Conservation (phyloP, 2,113 vertebrate species). For the Dromiciops gliroides region DNA sequence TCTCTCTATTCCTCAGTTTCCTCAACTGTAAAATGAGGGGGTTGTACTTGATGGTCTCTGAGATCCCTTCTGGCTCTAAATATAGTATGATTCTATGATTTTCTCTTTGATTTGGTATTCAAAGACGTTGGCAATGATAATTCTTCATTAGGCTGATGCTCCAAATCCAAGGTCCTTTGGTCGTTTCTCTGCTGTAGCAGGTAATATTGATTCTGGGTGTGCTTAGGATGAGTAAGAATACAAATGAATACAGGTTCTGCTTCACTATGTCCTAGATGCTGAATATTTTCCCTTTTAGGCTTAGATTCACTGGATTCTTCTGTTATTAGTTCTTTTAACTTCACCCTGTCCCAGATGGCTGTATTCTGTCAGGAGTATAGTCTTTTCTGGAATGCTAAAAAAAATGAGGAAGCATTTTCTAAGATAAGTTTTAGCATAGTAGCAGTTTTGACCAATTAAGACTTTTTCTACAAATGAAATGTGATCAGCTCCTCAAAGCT, state of each 20-base stretch:
- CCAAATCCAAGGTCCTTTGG: neutral
- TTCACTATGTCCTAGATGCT: neutral
- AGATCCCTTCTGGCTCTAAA: neutral
- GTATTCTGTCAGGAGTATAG: neutral
- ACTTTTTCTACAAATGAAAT: slow-evolving; percentile 25
- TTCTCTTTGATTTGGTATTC: slow-evolving; percentile 7
- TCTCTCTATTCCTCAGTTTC: no score
- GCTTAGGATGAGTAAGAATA: neutral
- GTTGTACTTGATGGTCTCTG: no score
- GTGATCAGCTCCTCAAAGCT: slow-evolving; percentile 2
- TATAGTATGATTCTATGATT: neutral
- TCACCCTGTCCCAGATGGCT: neutral
- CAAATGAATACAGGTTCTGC: neutral
- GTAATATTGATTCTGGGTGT: neutral
- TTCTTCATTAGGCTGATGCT: neutral
- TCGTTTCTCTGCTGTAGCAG: neutral
- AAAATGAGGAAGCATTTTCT: slow-evolving; percentile 11
- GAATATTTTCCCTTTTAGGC: slow-evolving; percentile 13
- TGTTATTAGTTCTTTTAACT: slow-evolving; percentile 16
- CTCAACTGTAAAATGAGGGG: neutral
- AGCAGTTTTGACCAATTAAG: neutral
- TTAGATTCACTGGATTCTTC: neutral
- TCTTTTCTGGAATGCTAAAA: slow-evolving; percentile 6
- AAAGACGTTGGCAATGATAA: neutral
- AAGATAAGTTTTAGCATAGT: slow-evolving; percentile 5